Conservation (phyloP, 2,113 vertebrate species). For the Rallus limicola region DNA sequence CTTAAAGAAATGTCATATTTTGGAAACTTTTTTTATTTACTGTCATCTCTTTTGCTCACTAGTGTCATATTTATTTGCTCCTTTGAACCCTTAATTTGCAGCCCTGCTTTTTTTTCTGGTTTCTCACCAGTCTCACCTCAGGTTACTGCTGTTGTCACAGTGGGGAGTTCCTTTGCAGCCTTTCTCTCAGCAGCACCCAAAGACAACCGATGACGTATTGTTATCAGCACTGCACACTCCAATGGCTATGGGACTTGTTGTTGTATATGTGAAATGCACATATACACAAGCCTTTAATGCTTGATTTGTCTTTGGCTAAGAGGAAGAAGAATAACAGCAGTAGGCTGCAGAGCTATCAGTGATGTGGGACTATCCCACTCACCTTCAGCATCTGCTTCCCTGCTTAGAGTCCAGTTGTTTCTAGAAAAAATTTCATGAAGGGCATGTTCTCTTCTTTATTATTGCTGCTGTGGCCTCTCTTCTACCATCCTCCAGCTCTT, state of each 20-base stretch:
- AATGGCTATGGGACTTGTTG: background rate
- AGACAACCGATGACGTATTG: background rate
- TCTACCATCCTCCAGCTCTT: background rate
- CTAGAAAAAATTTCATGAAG: background rate
- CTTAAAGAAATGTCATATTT: background rate
- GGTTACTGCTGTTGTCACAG: background rate
- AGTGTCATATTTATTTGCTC: background rate
- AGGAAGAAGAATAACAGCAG: background rate
- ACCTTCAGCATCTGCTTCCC: background rate
- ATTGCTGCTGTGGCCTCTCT: background rate
- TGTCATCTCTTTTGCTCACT: background rate
- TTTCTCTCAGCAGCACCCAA: background rate
- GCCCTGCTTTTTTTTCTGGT: background rate
- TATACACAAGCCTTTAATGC: fast-evolving
- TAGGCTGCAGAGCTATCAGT: background rate
- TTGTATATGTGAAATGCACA: background rate
- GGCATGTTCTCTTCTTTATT: background rate
- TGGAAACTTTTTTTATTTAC: background rate
- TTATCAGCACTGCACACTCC: background rate
- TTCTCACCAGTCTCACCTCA: background rate
- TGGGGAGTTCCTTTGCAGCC: background rate
- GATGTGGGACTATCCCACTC: fast-evolving
- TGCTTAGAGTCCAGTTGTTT: background rate
- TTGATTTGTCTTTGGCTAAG: background rate
- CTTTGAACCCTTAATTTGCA: background rate